Evolutionary conservation across 2,888 invertebrate genomes (phyloP), one percentile per base, ranked within the genome.

Genomic region (Argynnis bischoffii): DNA sequence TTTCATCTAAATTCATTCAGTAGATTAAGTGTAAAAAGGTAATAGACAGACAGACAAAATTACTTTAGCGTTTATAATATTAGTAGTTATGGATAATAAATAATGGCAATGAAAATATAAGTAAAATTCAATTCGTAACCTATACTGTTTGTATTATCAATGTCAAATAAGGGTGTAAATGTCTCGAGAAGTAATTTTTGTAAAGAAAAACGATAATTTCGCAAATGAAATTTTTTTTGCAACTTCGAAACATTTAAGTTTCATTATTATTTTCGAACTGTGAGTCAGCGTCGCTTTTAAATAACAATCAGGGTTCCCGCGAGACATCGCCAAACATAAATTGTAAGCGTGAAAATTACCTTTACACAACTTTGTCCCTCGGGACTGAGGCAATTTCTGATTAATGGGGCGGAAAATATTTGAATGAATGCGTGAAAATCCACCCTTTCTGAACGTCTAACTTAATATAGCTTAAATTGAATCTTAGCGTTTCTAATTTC

Each of bases 301-400:
- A 59, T 54, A 59, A 53, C 59, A 65, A 59, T 65, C 66, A 57
- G 21, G 13, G 26, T 8, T 3, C 63, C 63, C 69, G 63, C 56
- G 56, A 54, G 69, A 63, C 21, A 47, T 46, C 66, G 54, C 26
- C 41, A 56, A 56, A 59, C 56, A 69, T 69, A 66, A 69, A 66
- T 69, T 63, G 69, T 66, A 21, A 63, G 63, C 63, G 69, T 63
- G 66, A 69, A 69, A 69, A 69, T 61, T 61, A 61, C 61, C 61
- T 61, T 61, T 61, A 61, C 61, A 50, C 65, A 59, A 53, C 46
- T 51, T 21, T 59, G 59, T 35, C 65, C 59, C 65, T n/a, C n/a
- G 65, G 31, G 65, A 15, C 14, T 57, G 41, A n/a, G 56, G 41
- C 57, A 65, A 65, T 59, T 57, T 66, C 65, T 66, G 65, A 66